Evolutionary conservation across 1,140 invertebrate genomes (phyloP), one percentile per base, ranked within the genome.

Genomic region (Polypedilum pembai): DNA sequence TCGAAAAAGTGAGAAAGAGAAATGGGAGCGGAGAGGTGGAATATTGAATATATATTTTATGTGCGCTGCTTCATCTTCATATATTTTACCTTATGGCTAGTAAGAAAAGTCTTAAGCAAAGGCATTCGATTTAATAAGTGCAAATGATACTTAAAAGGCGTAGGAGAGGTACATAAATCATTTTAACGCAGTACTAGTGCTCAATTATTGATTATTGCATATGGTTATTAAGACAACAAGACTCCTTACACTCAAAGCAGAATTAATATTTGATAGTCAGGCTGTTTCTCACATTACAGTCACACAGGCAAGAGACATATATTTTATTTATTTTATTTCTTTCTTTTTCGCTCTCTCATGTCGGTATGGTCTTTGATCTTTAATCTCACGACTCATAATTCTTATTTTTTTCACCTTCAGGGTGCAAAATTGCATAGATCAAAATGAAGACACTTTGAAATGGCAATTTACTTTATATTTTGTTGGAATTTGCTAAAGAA

Each of bases 301-400:
- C 24, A 33, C 24, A 15, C 45, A 56, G 5, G 5, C 5, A 33
- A 33, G 45, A 56, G 41, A 45, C 41, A 45, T 15, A 45, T 8
- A 45, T 56, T n/a, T 56, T 56, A 56, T 56, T 56, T 56, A 56
- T 56, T 56, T n/a, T n/a, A 56, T 15, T 56, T 56, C 12, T 3
- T 33, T 33, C 24, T 33, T 56, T 56, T 12, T 56, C 3, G 8
- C n/a, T 56, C 4, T 56, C n/a, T 56, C 45, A 56, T 56, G 65
- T 18, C 65, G 65, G 65, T 69, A 18, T 69, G 65, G 65, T 69
- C 65, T 69, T 69, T 69, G 65, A 69, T 69, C 65, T 21, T 18
- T 69, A 69, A 69, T 69, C 65, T 69, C 10, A 18, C 65, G 65
- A n/a, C 65, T 20, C 65, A 69, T 69, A 69, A 69, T 21, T 69